Conservation (phyloP, 2,888 invertebrate genomes). For the Rotaria socialis region DNA sequence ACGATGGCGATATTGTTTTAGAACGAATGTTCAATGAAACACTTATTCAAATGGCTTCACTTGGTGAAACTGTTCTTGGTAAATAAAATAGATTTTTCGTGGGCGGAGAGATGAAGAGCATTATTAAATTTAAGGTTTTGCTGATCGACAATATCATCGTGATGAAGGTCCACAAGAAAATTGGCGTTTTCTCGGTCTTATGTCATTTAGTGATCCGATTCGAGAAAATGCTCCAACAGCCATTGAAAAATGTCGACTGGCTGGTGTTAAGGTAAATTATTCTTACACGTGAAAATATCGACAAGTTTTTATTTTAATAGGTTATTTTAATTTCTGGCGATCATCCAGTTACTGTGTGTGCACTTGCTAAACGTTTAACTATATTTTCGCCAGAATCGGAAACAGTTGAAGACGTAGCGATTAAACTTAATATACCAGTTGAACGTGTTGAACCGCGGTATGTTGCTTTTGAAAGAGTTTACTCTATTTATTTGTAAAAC, state of each 20-base stretch:
- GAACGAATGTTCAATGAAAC: background rate
- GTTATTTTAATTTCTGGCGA: conserved; percentile 23
- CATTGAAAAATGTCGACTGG: conserved; percentile 27
- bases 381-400: conserved; percentile 8
- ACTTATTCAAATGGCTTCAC: conserved; percentile 24
- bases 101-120: no score
- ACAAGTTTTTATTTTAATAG: background rate
- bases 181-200: conserved; percentile 28
- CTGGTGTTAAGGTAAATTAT: conserved; percentile 18
- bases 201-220: conserved; percentile 27
- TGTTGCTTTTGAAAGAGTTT: no score
- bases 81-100: background rate
- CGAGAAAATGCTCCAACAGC: conserved; percentile 24
- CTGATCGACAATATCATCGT: conserved; percentile 27
- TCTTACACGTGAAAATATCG: no score
- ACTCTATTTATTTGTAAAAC: no score
- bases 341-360: conserved; percentile 13
- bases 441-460: conserved; percentile 27
- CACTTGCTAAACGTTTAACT: background rate
- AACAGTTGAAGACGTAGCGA: conserved; percentile 13
- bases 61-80: conserved; percentile 27
- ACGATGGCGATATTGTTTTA: background rate
- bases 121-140: background rate
- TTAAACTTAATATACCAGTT: background rate
- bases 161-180: conserved; percentile 1